These are phyloP conservation scores for Coregonus suidteri DNA, from an alignment of 2,797 vertebrate species.

Conservation along the genomic window DNA sequence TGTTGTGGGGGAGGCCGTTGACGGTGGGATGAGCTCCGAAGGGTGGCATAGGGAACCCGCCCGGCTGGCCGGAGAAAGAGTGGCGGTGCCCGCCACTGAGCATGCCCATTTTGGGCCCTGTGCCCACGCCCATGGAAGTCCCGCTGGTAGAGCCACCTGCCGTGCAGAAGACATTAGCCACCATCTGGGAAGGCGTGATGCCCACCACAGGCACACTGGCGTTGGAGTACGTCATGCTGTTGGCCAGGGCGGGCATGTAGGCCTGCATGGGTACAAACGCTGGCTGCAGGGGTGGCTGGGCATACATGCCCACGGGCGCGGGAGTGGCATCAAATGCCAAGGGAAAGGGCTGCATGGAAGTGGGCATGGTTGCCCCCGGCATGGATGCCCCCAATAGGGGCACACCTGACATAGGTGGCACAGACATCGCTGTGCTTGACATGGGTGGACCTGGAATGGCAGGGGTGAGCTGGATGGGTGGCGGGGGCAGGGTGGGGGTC, in stretches of 20 bases:
- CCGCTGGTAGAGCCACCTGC: constrained; percentile 72
- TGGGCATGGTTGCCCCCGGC: constrained; percentile 51
- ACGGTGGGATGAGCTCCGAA: constrained; percentile 61
- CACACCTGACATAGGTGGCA: constrained; percentile 31
- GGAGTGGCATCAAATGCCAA: constrained; percentile 74
- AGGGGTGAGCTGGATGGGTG: constrained; percentile 60
- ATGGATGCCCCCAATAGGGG: constrained; percentile 26
- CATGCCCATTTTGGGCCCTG: constrained; percentile 65
- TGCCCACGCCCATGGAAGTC: constrained; percentile 53
- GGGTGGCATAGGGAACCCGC: constrained; percentile 61
- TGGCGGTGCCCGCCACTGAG: constrained; percentile 58
- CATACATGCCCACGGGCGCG: constrained; percentile 74
- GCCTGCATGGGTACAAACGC: constrained; percentile 79
- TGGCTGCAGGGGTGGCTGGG: constrained; percentile 75
- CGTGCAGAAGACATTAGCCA: constrained; percentile 90
- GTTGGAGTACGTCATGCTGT: constrained; percentile 80
- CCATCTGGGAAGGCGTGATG: constrained; percentile 94
- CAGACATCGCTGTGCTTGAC: constrained; percentile 68
- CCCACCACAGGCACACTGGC: constrained; percentile 86
- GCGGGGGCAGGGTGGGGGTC: constrained; percentile 52
- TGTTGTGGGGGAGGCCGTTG: constrained; percentile 67
- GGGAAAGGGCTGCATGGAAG: constrained; percentile 82
- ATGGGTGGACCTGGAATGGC: constrained; percentile 47
- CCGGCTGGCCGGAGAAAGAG: constrained; percentile 52
- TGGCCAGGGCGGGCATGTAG: constrained; percentile 78